Base-by-base conservation (phyloP, 2,113 vertebrate genomes). In the Trichechus manatus region DNA sequence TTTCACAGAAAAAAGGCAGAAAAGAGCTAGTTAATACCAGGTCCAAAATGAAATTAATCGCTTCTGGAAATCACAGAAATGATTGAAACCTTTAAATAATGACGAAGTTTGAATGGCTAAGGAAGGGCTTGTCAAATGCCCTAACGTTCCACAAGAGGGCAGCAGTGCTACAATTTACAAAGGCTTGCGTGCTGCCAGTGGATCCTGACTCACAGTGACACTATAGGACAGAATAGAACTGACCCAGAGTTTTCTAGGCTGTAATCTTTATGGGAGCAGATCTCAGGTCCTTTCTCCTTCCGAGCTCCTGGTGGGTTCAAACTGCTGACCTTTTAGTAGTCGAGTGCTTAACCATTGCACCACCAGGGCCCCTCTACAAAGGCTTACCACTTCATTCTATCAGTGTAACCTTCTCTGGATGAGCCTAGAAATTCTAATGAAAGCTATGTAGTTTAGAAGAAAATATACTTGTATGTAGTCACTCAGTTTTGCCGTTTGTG, bases 141-240 rank as follows among this genome's bases (percentile, higher is more conserved):
- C 15, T 3, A 15, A 42, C 4, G 1, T 14, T 29, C 96, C 96
- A 91, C 78, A 66, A 7, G 96, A 39, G 91, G 95, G 89, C 97
- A 95, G 86, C 85, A 93, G 93, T 47, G 59, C 53, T 29, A 6
- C 0, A 0, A 7, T 9, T 15, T 20, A 1, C 31, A 64, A 31
- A 92, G 78, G 14, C 17, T 72, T 72, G 14, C 29, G 33, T 72
- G 33, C 68, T 14, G 66, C 31, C n/a, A 14, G 68, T 33, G 11
- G 70, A 2, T 23, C n/a, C 70, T 22, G 15, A 61, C 59, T 61
- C 53, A 47, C 10, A 56, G 53, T 56, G 13, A 13, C 53, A 10
- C 20, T 39, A 39, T 3, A 74, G 72, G 72, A 56, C 53, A 56
- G 53, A 56, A 1, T 11, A 56, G 13, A 56, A 56, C 53, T 56